Conservation (phyloP, 23 tunicate species). For the Ascidia mentula region DNA sequence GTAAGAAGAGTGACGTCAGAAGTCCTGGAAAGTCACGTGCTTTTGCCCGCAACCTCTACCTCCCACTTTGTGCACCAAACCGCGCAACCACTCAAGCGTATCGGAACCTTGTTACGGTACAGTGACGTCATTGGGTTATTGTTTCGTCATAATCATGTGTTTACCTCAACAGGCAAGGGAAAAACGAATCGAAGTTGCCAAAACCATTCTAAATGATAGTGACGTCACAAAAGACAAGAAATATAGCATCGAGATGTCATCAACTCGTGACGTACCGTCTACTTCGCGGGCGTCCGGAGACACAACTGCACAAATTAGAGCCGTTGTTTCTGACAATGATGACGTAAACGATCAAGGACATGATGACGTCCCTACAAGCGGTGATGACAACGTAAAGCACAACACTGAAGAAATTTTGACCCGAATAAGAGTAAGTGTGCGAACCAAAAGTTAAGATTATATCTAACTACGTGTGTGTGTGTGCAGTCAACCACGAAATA, state of each 20-base stretch:
- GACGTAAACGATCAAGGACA: not conserved
- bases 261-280: not conserved
- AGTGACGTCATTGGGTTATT: not conserved
- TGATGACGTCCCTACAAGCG: not conserved
- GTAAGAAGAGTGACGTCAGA: too few species aligned
- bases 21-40: conserved; percentile 3
- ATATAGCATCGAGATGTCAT: too few species aligned
- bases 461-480: not conserved
- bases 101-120: conserved; percentile 19
- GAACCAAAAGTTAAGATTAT: not conserved
- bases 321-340: not conserved
- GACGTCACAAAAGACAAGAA: conserved; percentile 4
- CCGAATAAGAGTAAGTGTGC: conserved; percentile 13
- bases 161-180: conserved; percentile 25
- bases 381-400: conserved; percentile 17
- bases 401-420: conserved; percentile 18
- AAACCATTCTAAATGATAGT: conserved; percentile 4
- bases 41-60: conserved; percentile 53
- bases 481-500: conserved; percentile 45
- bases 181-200: conserved; percentile 38
- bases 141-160: not conserved
- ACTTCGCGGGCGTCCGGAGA: too few species aligned
- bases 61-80: conserved; percentile 75
- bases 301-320: too few species aligned
- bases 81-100: conserved; percentile 52